Evolutionary conservation across 2,113 vertebrate species (phyloP), one percentile per base, ranked within the genome.

Genomic region (Sciurus niger): DNA sequence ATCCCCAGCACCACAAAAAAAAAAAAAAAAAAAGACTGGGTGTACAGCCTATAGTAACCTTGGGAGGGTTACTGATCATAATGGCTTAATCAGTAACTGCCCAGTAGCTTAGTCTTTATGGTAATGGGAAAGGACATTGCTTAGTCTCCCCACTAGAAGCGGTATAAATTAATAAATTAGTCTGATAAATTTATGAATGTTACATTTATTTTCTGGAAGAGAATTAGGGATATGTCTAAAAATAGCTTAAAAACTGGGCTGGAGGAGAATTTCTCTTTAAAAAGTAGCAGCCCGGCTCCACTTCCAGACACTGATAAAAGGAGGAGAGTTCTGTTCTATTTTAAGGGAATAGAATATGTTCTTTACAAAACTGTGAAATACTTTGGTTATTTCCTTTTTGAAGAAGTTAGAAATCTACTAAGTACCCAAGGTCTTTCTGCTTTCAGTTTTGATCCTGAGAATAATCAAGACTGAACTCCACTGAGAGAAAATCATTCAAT

Each of bases 141-240:
- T 67, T 78, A 22, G 40, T 67, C 63, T 92, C 30, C 25, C 30
- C 13, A 60, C 72, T 34, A 37, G 28, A 73, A 53, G 34, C 8
- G 65, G 4, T 70, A 28, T 65, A 32, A 70, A 22, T 83, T 86
- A 34, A 84, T 87, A n/a, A 60, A 82, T 73, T 60, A 40, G 11
- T 46, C 51, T 94, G 34, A 43, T 87, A 83, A 90, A 73, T 48
- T 55, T 53, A 51, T 53, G 25, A 51, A 53, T 40, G 14, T 40
- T 74, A 37, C 28, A 22, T 82, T 32, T 82, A 79, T 70, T 87
- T 96, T 93, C 86, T 79, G 13, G 22, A 85, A 90, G 16, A 96
- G 8, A 88, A 83, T n/a, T 48, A 93, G 16, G 30, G 9, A 63
- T 76, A 63, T 84, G 72, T 76, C n/a, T 96, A 84, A 40, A 93